These are phyloP conservation scores for Liparis tanakae DNA, from an alignment of 2,797 vertebrate genomes.

Conservation along the genomic window DNA sequence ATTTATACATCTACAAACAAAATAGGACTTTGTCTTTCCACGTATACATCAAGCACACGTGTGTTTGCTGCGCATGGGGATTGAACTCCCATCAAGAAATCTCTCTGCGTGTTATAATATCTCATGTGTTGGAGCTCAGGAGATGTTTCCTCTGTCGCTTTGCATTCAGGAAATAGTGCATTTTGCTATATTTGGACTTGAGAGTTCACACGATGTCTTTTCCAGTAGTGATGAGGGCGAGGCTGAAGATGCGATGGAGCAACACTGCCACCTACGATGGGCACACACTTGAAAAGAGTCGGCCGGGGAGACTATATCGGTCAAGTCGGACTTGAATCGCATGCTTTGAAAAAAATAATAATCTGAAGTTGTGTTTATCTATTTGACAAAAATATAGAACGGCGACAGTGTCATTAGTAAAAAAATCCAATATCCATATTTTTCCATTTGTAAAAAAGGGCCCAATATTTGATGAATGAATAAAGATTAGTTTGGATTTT, in stretches of 20 bases:
- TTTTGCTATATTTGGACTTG: neutral
- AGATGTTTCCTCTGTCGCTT: neutral
- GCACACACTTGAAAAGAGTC: conserved; percentile 4
- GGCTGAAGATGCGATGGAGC: conserved; percentile 6
- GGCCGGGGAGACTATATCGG: neutral
- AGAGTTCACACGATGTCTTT: conserved; percentile 20
- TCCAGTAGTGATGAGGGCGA: neutral
- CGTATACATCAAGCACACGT: neutral
- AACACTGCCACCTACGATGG: conserved; percentile 57
- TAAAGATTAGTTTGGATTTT: neutral
- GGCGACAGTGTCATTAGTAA: neutral
- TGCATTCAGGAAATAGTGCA: neutral
- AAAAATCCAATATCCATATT: neutral
- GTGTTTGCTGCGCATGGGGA: neutral
- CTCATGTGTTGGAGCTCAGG: neutral
- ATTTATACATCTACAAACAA: conserved; percentile 45
- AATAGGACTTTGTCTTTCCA: conserved; percentile 14
- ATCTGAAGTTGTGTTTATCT: neutral
- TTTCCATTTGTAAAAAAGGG: neutral
- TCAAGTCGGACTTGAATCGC: neutral
- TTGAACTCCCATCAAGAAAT: neutral
- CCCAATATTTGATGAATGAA: neutral
- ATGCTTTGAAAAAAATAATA: neutral
- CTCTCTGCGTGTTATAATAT: neutral
- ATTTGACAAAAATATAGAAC: neutral